Percentiles rank a stretch among this genome's conserved stretches.
Conservation (phyloP, 1,140 invertebrate species). For the Drosophila nasuta region DNA sequence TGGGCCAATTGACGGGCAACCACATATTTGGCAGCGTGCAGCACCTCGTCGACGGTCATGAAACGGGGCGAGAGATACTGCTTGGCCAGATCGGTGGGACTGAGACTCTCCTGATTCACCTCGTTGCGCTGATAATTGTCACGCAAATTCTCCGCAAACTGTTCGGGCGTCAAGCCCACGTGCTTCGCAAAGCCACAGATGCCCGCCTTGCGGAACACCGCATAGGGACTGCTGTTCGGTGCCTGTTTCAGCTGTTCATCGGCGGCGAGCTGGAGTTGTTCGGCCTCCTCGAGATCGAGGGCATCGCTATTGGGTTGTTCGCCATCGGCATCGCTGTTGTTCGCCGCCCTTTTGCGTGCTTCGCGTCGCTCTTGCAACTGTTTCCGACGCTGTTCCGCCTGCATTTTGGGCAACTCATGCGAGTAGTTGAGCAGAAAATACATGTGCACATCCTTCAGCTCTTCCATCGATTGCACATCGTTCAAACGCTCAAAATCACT, state of each 20-base stretch:
- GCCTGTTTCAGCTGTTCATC: conserved; percentile 92
- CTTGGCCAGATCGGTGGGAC: conserved; percentile 92
- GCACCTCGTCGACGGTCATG: conserved; percentile 89
- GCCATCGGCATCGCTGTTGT: conserved; percentile 74
- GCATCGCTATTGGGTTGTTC: conserved; percentile 68
- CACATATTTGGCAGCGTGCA: conserved; percentile 96
- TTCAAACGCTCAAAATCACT: conserved; percentile 94
- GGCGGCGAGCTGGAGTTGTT: conserved; percentile 87
- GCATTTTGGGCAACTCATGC: conserved; percentile 94
- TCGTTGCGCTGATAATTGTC: conserved; percentile 99
- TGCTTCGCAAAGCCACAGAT: conserved; percentile 94
- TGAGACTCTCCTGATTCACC: conserved; percentile 94
- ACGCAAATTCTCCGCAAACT: conserved; percentile 98
- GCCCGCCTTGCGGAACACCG: conserved; percentile 93
- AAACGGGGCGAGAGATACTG: conserved; percentile 88
- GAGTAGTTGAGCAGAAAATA: conserved; percentile 98
- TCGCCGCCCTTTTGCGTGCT: conserved; percentile 86
- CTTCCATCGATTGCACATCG: conserved; percentile 94
- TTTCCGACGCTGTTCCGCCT: conserved; percentile 89
- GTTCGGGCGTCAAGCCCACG: conserved; percentile 97
- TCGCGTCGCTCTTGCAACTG: conserved; percentile 87
- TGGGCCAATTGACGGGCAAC: conserved; percentile 96
- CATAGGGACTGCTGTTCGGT: conserved; percentile 93
- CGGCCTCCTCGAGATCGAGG: conserved; percentile 85
- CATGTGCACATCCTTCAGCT: conserved; percentile 96